phyloP scores from a whole-genome alignment of 2,888 invertebrate species.

The Oscheius onirici region DNA sequence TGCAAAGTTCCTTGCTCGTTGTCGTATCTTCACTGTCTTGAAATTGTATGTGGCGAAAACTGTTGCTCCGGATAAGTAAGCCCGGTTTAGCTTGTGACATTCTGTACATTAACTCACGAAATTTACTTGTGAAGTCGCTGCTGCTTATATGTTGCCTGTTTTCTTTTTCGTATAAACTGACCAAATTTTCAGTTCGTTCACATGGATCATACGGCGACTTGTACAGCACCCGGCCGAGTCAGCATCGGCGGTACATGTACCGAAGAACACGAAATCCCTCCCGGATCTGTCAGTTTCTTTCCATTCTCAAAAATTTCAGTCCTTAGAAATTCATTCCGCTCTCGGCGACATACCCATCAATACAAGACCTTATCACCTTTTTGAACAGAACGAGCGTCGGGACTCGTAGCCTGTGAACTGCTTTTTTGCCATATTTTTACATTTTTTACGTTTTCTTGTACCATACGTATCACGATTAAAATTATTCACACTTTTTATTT shows the following conservation, averaged over 20 bases:
- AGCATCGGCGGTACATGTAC: not conserved
- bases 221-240: not conserved
- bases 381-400: not conserved
- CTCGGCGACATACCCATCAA: not conserved
- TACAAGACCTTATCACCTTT: conserved; percentile 14
- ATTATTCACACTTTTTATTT: not conserved
- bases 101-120: no score
- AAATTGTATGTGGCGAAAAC: no score
- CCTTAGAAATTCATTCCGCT: not conserved
- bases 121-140: no score
- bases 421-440: not conserved
- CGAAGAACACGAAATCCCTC: not conserved
- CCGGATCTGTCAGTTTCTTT: not conserved
- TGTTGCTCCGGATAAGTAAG: no score
- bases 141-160: no score
- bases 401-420: not conserved
- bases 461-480: not conserved
- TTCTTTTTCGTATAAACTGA: not conserved
- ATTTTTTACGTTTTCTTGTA: no score
- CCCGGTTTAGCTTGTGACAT: no score
- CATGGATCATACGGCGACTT: not conserved
- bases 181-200: not conserved
- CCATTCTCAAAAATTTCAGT: not conserved
- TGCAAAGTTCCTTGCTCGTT: no score
- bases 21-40: no score